Conservation (phyloP, 1,140 invertebrate genomes). For the Euborellia annulipes region DNA sequence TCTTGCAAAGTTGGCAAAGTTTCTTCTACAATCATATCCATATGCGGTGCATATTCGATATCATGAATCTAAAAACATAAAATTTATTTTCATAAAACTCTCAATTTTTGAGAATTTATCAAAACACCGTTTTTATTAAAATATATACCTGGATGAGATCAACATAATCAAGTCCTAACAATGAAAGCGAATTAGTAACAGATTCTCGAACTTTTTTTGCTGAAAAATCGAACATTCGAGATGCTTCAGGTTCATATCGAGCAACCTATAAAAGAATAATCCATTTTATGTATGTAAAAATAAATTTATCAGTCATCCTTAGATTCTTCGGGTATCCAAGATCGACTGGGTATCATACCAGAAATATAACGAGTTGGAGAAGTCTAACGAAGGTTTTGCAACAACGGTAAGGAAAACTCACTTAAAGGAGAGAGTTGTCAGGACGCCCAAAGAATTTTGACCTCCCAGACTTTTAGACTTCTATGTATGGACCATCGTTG, state of each 20-base stretch:
- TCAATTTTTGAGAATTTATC: no score
- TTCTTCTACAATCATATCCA: slow-evolving; percentile 66
- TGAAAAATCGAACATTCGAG: slow-evolving; percentile 78
- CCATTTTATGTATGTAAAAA: background rate
- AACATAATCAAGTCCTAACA: slow-evolving; percentile 63
- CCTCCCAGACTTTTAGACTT: no score
- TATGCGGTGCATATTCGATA: slow-evolving; percentile 67
- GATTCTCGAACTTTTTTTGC: slow-evolving; percentile 51
- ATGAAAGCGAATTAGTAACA: slow-evolving; percentile 60
- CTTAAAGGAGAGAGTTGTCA: no score
- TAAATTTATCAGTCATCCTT: background rate
- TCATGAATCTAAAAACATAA: slow-evolving; percentile 61
- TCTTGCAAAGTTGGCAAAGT: slow-evolving; percentile 65
- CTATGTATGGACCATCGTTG: no score
- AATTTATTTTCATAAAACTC: background rate
- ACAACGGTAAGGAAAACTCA: no score
- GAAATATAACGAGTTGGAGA: no score
- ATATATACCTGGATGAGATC: slow-evolving; percentile 67
- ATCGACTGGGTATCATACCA: no score
- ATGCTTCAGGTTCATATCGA: slow-evolving; percentile 54
- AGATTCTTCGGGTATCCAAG: background rate
- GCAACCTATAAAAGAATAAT: slow-evolving; percentile 25
- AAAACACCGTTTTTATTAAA: no score
- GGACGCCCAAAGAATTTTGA: no score
- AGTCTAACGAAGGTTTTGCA: no score